A percentile compares a stretch with the other conserved stretches of the same genome.
phyloP scores from a whole-genome alignment of 2,797 vertebrate species.

The Lutjanus argentimaculatus region DNA sequence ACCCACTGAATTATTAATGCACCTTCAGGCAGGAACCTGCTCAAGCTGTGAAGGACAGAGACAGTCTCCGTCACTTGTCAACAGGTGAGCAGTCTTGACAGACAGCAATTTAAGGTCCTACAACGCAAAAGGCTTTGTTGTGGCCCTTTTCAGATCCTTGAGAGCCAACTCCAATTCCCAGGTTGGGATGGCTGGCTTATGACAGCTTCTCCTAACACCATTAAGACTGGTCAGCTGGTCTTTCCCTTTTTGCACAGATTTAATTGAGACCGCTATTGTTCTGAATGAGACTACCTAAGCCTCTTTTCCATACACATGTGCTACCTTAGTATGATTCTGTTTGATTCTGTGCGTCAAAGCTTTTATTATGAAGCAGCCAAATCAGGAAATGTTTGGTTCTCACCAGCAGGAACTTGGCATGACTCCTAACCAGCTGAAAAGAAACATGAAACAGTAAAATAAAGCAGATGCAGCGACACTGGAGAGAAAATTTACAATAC shows the following conservation, averaged over 20 bases:
- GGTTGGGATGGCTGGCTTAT: neutral
- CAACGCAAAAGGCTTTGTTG: too few relatives aligned
- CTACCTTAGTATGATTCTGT: too few relatives aligned
- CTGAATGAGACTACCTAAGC: neutral
- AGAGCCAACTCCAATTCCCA: neutral
- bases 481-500: too few relatives aligned
- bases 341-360: too few relatives aligned
- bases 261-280: neutral
- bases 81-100: neutral
- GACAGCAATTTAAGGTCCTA: neutral
- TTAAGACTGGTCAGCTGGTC: neutral
- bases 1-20: slow-evolving; percentile 29
- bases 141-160: neutral
- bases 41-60: neutral
- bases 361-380: too few relatives aligned
- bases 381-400: too few relatives aligned
- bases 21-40: slow-evolving; percentile 1
- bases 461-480: too few relatives aligned
- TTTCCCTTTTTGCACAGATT: neutral
- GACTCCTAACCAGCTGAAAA: too few relatives aligned
- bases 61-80: neutral
- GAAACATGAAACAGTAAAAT: too few relatives aligned
- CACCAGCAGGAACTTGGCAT: too few relatives aligned
- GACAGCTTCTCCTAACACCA: neutral
- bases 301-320: too few relatives aligned